Percentiles rank a stretch among this genome's conserved stretches.
phyloP scores from a whole-genome alignment of 2,888 invertebrate species.

The Dimorphilus gyrociliatus region DNA sequence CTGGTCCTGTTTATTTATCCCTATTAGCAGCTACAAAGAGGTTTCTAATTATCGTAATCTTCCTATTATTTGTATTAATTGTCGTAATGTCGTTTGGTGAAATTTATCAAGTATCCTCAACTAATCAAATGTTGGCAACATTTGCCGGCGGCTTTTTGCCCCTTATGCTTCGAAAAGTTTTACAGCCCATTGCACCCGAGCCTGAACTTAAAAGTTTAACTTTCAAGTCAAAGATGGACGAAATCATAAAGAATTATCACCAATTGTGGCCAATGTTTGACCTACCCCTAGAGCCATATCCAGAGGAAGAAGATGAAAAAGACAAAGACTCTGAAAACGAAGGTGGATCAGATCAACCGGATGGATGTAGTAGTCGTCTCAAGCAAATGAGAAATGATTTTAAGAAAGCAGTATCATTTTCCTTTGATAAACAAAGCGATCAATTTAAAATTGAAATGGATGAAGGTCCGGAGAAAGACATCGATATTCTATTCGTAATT shows the following conservation, averaged over 20 bases:
- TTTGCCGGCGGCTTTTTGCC: conserved; percentile 12
- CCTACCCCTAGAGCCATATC: conserved; percentile 15
- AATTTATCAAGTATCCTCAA: too few relatives aligned
- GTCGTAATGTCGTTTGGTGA: conserved; percentile 34
- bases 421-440: too few relatives aligned
- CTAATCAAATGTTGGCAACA: background rate
- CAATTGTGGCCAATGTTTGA: conserved; percentile 33
- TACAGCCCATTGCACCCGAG: conserved; percentile 24
- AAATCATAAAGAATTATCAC: conserved; percentile 28
- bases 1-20: conserved; percentile 29
- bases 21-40: conserved; percentile 29
- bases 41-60: conserved; percentile 29
- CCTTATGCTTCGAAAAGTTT: conserved; percentile 19
- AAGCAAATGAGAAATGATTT: too few relatives aligned
- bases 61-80: conserved; percentile 31
- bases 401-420: too few relatives aligned
- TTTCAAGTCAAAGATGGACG: conserved; percentile 33
- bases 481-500: too few relatives aligned
- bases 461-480: too few relatives aligned
- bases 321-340: conserved; percentile 4
- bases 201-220: conserved; percentile 30
- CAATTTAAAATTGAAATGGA: too few relatives aligned
- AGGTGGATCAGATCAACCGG: conserved; percentile 1
- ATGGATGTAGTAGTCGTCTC: too few relatives aligned
- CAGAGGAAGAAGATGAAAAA: conserved; percentile 6